phyloP scores from a whole-genome alignment of 2,113 vertebrate species.

The Elaphurus davidianus region DNA sequence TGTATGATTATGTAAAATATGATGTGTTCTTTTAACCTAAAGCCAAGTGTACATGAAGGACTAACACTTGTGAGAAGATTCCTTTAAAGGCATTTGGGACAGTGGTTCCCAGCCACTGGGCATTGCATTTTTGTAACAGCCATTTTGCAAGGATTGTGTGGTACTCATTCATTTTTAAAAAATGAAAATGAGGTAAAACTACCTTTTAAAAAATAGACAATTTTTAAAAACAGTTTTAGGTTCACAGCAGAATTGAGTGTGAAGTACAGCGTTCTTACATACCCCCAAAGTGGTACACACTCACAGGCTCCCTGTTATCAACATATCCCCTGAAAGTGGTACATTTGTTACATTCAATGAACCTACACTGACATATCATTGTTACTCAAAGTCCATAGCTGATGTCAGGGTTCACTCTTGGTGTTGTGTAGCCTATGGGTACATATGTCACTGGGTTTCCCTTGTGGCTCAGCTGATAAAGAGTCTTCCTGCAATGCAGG shows the following conservation, averaged over 20 bases:
- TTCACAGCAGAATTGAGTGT: neutral
- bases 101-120: constrained; percentile 6
- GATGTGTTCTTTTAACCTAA: constrained; percentile 32
- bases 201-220: neutral
- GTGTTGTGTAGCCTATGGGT: neutral
- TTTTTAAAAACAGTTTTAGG: neutral
- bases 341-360: neutral
- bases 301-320: neutral
- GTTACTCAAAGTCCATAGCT: neutral
- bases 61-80: constrained; percentile 9
- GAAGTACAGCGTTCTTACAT: neutral
- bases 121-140: neutral
- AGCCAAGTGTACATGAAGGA: constrained; percentile 29
- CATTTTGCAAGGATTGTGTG: neutral
- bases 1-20: constrained; percentile 40
- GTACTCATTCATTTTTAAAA: neutral
- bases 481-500: neutral
- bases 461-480: neutral
- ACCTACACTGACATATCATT: neutral
- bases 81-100: constrained; percentile 54
- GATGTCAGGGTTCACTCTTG: neutral
- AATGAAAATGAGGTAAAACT: neutral
- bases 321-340: neutral
- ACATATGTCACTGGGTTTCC: neutral
- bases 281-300: neutral